phyloP scores from a whole-genome alignment of 2,797 vertebrate species.

The Epinephelus coioides region DNA sequence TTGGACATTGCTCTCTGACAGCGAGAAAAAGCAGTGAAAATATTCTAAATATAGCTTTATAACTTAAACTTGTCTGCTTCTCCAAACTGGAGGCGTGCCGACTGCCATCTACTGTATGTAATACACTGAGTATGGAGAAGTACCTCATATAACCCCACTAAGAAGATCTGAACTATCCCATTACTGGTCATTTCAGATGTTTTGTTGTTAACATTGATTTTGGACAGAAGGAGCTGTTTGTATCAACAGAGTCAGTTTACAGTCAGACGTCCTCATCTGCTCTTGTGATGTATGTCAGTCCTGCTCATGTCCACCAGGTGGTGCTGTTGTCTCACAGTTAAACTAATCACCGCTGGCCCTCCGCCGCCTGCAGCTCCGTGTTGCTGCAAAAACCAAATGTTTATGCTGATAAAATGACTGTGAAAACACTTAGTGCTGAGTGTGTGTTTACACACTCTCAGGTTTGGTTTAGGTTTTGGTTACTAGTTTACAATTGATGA shows the following conservation, averaged over 20 bases:
- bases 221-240: no score
- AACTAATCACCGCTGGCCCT: background rate
- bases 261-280: background rate
- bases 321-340: constrained; percentile 24
- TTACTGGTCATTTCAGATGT: background rate
- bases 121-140: no score
- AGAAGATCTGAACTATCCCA: no score
- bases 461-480: constrained; percentile 11
- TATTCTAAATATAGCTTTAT: no score
- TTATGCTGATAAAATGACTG: constrained; percentile 19
- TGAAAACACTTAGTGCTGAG: constrained; percentile 22
- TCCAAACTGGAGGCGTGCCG: no score
- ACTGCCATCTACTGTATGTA: no score
- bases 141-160: no score
- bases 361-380: background rate
- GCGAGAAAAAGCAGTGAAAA: no score
- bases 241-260: background rate
- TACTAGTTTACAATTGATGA: constrained; percentile 33
- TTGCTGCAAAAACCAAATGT: constrained; percentile 15
- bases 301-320: constrained; percentile 51
- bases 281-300: background rate
- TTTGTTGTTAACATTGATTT: background rate
- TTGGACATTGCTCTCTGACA: no score
- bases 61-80: no score
- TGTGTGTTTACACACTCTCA: constrained; percentile 27